These are phyloP conservation scores for Ornithorhynchus anatinus DNA, from an alignment of 2,113 vertebrate species.

Conservation along the genomic window DNA sequence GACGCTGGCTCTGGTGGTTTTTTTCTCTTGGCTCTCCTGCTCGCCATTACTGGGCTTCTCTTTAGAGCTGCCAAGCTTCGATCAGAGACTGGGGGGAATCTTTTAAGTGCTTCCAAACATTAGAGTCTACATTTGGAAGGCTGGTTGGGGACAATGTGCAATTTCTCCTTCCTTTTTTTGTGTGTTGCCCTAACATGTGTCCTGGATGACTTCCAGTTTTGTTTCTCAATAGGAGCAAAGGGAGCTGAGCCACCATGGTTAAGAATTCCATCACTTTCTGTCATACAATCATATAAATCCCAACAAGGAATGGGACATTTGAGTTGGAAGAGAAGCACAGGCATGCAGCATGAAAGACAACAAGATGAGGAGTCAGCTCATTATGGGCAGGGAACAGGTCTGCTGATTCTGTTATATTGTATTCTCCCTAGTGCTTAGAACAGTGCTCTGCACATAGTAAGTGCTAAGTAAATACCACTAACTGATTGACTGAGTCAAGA, in stretches of 20 bases:
- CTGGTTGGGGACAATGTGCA: neutral
- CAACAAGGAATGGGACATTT: neutral
- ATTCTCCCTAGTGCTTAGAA: too few relatives aligned
- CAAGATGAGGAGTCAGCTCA: too few relatives aligned
- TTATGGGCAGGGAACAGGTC: too few relatives aligned
- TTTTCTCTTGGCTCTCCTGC: constrained; percentile 4
- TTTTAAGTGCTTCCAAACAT: constrained; percentile 43
- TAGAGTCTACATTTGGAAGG: neutral
- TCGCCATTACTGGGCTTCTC: constrained; percentile 1
- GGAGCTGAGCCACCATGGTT: neutral
- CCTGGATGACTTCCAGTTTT: neutral
- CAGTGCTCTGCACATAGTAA: too few relatives aligned
- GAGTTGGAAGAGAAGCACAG: neutral
- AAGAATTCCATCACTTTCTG: neutral
- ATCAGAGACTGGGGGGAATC: neutral
- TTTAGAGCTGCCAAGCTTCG: constrained; percentile 23
- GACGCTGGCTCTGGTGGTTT: neutral
- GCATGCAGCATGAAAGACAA: too few relatives aligned
- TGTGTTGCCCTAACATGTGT: neutral
- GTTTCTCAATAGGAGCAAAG: constrained; percentile 6
- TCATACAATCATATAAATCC: neutral
- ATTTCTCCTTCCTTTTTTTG: neutral
- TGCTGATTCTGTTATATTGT: too few relatives aligned
- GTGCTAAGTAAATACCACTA: too few relatives aligned
- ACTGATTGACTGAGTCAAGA: too few relatives aligned